Conservation (phyloP, 2,113 vertebrate species). For the Tachysurus fulvidraco region DNA sequence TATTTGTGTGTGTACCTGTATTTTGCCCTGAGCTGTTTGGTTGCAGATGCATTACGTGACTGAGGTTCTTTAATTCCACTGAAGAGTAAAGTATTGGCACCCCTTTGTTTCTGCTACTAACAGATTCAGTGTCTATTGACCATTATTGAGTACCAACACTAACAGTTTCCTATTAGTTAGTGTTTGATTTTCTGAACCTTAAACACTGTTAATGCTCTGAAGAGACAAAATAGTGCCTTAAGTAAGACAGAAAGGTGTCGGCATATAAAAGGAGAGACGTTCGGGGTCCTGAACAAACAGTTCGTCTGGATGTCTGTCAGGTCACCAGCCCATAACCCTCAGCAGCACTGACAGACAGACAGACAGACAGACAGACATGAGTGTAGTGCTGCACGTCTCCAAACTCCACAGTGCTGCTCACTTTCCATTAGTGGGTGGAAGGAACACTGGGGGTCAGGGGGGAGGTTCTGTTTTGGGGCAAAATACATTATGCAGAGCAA, state of each 20-base stretch:
- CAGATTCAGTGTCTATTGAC: neutral
- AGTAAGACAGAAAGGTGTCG: neutral
- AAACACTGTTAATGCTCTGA: neutral
- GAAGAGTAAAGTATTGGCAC: neutral
- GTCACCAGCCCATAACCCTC: neutral
- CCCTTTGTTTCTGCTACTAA: neutral
- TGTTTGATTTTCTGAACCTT: neutral
- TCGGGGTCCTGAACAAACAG: neutral
- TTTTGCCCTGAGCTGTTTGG: neutral
- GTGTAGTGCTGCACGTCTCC: too few species aligned
- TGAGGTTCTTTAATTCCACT: neutral
- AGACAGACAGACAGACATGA: neutral
- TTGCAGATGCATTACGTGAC: neutral
- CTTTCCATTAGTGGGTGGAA: neutral
- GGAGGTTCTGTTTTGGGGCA: neutral
- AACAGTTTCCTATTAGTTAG: neutral
- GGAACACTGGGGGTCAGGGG: neutral
- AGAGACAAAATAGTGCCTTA: neutral
- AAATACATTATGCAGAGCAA: conserved; percentile 11
- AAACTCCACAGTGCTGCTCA: neutral
- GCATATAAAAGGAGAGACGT: neutral
- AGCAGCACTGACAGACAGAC: neutral
- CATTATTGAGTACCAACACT: neutral
- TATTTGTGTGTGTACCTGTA: too few species aligned
- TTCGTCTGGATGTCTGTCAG: neutral